Evolutionary conservation across 92 coral and sea anemone species (phyloP), one percentile per base, ranked within the genome.

Genomic region (Umimayanthus kanabou): DNA sequence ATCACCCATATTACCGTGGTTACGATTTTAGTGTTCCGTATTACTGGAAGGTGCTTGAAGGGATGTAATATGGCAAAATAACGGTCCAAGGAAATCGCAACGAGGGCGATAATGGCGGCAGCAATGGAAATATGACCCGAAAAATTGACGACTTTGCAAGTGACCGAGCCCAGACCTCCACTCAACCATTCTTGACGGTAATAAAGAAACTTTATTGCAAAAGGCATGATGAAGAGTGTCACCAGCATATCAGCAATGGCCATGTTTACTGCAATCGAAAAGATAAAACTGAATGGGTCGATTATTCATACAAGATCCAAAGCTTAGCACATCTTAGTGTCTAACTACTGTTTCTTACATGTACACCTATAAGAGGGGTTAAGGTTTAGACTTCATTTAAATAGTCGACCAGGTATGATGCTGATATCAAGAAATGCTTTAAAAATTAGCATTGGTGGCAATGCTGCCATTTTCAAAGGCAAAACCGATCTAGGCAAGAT

Each of bases 41-140:
- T 88, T 7, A 91, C 88, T 11, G 98, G 98, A 20, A 93, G 79
- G 33, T 93, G 90, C 29, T 88, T 92, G 83, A 95, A 95, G 15
- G 98, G 98, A 72, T 95, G 93, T 71, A 95, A 85, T 55, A 95
- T 95, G 39, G 98, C 98, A 49, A 93, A 95, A 88, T 93, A 95
- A 18, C 98, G 95, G 79, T 95, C 98, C 90, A 95, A 39, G 4
- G 98, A 93, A 65, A 95, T 95, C 28, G 94, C 93, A 9, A 95
- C 94, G 45, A 95, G 93, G 22, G 98, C 93, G 9, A 93, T 90
- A 64, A 95, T 93, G 28, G 94, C 70, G 3, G 98, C 95, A 39
- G 94, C 95, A 49, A 95, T 95, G 1, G 98, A 95, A 30, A 95
- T 88, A 1, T 57, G 87, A 0, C 98, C 95, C 4, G 94, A 90